Conservation (phyloP, 2,797 vertebrate species). For the Arremon aurantiirostris region DNA sequence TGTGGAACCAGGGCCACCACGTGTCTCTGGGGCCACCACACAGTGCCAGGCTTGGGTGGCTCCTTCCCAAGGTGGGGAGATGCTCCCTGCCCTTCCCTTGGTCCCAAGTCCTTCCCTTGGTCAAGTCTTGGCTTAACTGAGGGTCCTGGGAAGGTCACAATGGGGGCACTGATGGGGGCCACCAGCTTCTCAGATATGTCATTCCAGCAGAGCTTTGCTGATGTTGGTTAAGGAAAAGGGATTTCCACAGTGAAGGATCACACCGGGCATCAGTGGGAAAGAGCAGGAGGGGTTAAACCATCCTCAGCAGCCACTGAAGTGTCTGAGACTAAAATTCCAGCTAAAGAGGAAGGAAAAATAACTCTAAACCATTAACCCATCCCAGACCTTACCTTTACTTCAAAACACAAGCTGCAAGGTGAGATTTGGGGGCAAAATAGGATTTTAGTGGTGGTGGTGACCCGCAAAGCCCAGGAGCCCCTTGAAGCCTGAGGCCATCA, state of each 20-base stretch:
- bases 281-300: not conserved
- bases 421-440: fast-evolving
- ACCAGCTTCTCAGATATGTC: not conserved
- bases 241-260: not conserved
- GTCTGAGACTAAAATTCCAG: not conserved
- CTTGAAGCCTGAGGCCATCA: not conserved
- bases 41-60: not conserved
- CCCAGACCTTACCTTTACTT: not conserved
- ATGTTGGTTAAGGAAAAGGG: not conserved
- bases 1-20: not conserved
- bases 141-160: not conserved
- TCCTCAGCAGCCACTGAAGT: not conserved
- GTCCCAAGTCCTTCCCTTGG: not conserved
- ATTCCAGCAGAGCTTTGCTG: not conserved
- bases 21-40: not conserved
- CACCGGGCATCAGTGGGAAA: fast-evolving
- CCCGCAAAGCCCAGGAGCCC: not conserved
- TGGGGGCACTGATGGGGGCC: too few species aligned
- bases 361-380: not conserved
- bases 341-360: not conserved
- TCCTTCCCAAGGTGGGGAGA: not conserved
- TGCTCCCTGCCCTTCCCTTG: not conserved
- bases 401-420: fast-evolving
- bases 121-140: not conserved
- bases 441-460: not conserved